These are phyloP conservation scores for Sycophila texana DNA, from an alignment of 2,888 invertebrate species.

Conservation along the genomic window DNA sequence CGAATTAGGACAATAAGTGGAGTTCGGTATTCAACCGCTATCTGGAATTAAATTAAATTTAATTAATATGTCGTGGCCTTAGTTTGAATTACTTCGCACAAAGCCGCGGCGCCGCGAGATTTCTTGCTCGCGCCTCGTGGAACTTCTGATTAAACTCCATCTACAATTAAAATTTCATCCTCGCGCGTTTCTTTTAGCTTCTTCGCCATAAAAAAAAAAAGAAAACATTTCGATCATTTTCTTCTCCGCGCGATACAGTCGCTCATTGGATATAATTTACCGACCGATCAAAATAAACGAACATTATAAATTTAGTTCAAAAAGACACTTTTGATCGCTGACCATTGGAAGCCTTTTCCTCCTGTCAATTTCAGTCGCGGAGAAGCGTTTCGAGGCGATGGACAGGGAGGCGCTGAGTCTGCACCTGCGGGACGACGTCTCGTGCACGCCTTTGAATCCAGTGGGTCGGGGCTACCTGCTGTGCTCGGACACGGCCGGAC, in stretches of 20 bases:
- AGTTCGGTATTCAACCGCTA: not conserved
- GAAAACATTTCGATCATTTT: not conserved
- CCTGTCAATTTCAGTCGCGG: constrained; percentile 32
- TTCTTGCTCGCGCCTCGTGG: too few species aligned
- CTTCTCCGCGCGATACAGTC: too few species aligned
- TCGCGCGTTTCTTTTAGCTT: too few species aligned
- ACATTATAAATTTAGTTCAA: too few species aligned
- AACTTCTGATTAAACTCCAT: too few species aligned
- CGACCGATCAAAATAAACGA: too few species aligned
- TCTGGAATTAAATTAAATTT: constrained; percentile 20
- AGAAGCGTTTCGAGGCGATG: constrained; percentile 40
- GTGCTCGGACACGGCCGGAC: constrained; percentile 70
- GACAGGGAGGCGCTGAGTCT: constrained; percentile 39
- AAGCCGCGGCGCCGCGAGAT: not conserved
- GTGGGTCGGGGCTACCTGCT: constrained; percentile 76
- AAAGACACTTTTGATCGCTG: too few species aligned
- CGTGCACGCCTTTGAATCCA: constrained; percentile 75
- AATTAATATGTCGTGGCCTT: not conserved
- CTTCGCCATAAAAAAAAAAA: not conserved
- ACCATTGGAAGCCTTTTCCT: too few species aligned
- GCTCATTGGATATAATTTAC: too few species aligned
- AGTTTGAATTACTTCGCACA: not conserved
- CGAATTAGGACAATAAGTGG: constrained; percentile 17
- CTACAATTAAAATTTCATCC: too few species aligned
- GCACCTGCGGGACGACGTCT: constrained; percentile 58